These are phyloP conservation scores for Lomographa bimaculata DNA, from an alignment of 2,888 invertebrate species.

Conservation along the genomic window DNA sequence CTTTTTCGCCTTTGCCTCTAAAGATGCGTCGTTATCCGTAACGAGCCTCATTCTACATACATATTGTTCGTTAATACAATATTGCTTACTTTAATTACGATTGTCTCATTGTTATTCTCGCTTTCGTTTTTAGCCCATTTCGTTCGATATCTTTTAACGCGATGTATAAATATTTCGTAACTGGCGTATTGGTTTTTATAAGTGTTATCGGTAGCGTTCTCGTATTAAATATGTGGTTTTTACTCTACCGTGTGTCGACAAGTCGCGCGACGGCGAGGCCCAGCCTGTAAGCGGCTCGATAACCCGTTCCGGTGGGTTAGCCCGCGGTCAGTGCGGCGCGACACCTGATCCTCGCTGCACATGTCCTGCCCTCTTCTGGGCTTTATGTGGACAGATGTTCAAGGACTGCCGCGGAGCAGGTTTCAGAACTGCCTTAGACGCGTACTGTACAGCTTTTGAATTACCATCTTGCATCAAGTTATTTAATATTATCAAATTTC, in stretches of 20 bases:
- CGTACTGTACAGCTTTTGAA: neutral
- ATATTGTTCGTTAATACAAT: constrained; percentile 53
- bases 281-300: constrained; percentile 52
- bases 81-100: constrained; percentile 53
- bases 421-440: constrained; percentile 31
- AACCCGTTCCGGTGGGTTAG: constrained; percentile 68
- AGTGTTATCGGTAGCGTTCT: constrained; percentile 40
- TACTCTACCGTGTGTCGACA: constrained; percentile 50
- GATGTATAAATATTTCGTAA: constrained; percentile 37
- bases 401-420: constrained; percentile 48
- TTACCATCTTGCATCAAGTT: constrained; percentile 1
- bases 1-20: constrained; percentile 55
- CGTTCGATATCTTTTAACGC: constrained; percentile 28
- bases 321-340: constrained; percentile 74
- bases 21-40: constrained; percentile 57
- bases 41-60: constrained; percentile 49
- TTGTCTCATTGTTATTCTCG: constrained; percentile 39
- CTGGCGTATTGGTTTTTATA: constrained; percentile 36
- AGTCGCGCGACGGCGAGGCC: constrained; percentile 28
- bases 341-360: constrained; percentile 76
- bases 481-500: too few relatives aligned
- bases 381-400: constrained; percentile 60
- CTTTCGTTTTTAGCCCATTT: constrained; percentile 30
- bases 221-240: constrained; percentile 52
- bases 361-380: constrained; percentile 51